Base-by-base conservation (phyloP, 2,797 vertebrate species). In the Hipposideros larvatus region DNA sequence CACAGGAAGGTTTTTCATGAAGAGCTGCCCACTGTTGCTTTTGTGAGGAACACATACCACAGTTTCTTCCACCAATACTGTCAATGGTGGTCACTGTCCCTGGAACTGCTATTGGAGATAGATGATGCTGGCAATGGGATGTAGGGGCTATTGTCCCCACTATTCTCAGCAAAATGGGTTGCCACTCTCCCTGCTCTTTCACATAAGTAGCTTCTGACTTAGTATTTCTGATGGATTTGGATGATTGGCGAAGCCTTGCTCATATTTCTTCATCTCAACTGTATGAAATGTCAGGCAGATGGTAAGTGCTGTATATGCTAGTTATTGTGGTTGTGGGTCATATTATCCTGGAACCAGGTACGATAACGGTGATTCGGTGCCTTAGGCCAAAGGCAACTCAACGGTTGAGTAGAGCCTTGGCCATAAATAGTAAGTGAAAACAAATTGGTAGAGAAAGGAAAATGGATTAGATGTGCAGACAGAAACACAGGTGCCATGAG, bases 151-250 rank as follows among this genome's bases (percentile, higher is more conserved):
- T 5, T 51, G 8, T 14, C 59, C 19, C 34, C 6, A 21, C 28
- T 0, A 7, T 15, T 0, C 5, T 77, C 46, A 43, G 19, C 46
- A 82, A n/a, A 70, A 34, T 26, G 10, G 18, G 51, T 51, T n/a
- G 1, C 0, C 4, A 0, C 11, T 2, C 8, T 10, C 18, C 11
- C 28, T 4, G 24, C 1, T 21, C 1, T 57, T 90, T n/a, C 9
- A 16, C 11, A n/a, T 21, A 22, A 46, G 19, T 15, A 41, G 7
- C 16, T 65, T 70, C 37, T 79, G 46, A 41, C 59, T 68, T 55
- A 78, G 9, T n/a, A 8, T 68, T 24, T 61, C 34, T 26, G 11
- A 55, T 26, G 43, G 11, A 37, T 61, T 31, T 79, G 14, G 13
- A 31, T 66, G 46, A 11, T 34, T 4, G 21, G 6, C 13, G n/a